phyloP scores from a whole-genome alignment of 2,888 invertebrate species.

The Metalampra italica region DNA sequence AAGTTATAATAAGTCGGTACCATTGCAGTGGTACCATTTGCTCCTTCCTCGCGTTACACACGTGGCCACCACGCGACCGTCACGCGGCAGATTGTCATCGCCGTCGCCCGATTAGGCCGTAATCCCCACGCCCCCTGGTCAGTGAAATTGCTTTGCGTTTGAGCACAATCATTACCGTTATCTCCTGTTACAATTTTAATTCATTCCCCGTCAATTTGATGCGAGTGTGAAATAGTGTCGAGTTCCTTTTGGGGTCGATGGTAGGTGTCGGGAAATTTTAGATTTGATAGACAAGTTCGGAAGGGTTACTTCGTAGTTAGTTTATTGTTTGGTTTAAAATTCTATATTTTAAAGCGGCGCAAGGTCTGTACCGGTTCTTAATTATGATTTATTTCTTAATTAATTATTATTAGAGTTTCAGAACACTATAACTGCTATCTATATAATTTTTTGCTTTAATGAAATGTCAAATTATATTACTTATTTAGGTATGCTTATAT shows the following conservation, averaged over 20 bases:
- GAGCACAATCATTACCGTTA: slow-evolving; percentile 58
- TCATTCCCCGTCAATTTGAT: slow-evolving; percentile 32
- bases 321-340: background rate
- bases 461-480: too few species aligned
- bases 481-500: too few species aligned
- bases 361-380: too few species aligned
- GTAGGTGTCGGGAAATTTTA: slow-evolving; percentile 41
- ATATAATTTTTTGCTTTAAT: too few species aligned
- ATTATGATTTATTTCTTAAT: too few species aligned
- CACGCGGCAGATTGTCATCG: slow-evolving; percentile 70
- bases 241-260: slow-evolving; percentile 13
- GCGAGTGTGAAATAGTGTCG: slow-evolving; percentile 19
- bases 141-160: slow-evolving; percentile 54
- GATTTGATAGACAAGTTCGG: slow-evolving; percentile 23
- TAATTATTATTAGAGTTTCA: too few species aligned
- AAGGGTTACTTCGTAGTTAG: slow-evolving; percentile 26
- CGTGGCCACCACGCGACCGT: slow-evolving; percentile 37
- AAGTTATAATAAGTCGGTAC: background rate
- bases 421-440: too few species aligned
- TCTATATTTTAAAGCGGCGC: too few species aligned
- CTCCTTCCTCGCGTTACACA: slow-evolving; percentile 19
- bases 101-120: slow-evolving; percentile 65
- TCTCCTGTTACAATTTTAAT: slow-evolving; percentile 59
- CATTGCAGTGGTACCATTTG: background rate
- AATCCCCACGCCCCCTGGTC: slow-evolving; percentile 63